Conservation (phyloP, 2,797 vertebrate genomes). For the Bovichtus variegatus region DNA sequence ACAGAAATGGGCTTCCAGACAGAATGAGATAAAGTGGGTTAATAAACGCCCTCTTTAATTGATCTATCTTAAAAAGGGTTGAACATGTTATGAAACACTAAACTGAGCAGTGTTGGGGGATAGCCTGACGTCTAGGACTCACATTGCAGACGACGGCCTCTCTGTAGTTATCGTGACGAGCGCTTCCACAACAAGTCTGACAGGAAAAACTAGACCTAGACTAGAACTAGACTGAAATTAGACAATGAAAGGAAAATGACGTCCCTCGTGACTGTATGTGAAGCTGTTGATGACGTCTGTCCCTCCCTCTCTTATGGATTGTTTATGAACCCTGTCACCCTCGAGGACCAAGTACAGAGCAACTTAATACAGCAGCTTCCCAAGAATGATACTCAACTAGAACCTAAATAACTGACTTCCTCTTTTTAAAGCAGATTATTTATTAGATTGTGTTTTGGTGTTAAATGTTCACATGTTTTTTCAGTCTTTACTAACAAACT, state of each 20-base stretch:
- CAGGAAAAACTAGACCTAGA: neutral
- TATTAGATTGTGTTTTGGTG: neutral
- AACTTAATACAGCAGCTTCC: neutral
- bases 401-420: neutral
- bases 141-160: too few relatives aligned
- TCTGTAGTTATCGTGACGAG: too few relatives aligned
- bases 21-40: neutral
- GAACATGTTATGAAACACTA: too few relatives aligned
- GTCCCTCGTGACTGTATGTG: neutral
- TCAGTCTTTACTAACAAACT: too few relatives aligned
- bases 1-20: neutral
- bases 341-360: neutral
- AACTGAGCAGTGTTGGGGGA: too few relatives aligned
- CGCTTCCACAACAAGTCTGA: conserved; percentile 28
- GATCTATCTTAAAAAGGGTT: too few relatives aligned
- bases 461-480: too few relatives aligned
- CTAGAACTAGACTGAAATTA: too few relatives aligned
- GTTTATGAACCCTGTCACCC: neutral
- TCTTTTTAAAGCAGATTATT: neutral
- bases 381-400: neutral
- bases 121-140: too few relatives aligned
- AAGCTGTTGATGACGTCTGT: neutral
- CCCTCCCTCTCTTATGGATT: neutral
- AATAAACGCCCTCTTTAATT: too few relatives aligned
- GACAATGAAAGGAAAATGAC: too few relatives aligned